phyloP scores from a whole-genome alignment of 2,113 vertebrate genomes.

The Ploceus nigricollis region DNA sequence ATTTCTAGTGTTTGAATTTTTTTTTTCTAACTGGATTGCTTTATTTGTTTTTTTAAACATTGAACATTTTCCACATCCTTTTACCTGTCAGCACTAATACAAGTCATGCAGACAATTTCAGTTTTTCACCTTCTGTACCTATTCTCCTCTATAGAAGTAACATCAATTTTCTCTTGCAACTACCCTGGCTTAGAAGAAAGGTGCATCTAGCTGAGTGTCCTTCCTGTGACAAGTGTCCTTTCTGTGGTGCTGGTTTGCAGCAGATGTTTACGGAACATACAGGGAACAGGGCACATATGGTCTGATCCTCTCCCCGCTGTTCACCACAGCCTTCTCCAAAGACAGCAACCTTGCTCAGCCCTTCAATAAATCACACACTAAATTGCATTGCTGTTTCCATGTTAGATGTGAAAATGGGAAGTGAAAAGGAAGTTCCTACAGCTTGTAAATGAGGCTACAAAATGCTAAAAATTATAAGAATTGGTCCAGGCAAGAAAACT shows the following conservation, averaged over 20 bases:
- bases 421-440: not conserved
- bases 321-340: not conserved
- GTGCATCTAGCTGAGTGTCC: not conserved
- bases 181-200: not conserved
- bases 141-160: not conserved
- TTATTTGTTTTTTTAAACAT: not conserved
- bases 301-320: not conserved
- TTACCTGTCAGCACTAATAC: not conserved
- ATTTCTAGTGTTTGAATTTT: not conserved
- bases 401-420: not conserved
- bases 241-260: not conserved
- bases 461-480: not conserved
- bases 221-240: not conserved
- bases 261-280: not conserved
- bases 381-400: not conserved
- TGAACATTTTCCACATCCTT: not conserved
- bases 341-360: not conserved
- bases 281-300: not conserved
- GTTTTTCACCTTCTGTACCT: not conserved
- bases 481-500: not conserved
- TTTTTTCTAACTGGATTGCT: not conserved
- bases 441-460: not conserved
- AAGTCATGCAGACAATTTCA: not conserved
- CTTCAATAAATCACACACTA: not conserved
- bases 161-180: not conserved